Conservation (phyloP, 2,113 vertebrate species). For the Thryonomys swinderianus region DNA sequence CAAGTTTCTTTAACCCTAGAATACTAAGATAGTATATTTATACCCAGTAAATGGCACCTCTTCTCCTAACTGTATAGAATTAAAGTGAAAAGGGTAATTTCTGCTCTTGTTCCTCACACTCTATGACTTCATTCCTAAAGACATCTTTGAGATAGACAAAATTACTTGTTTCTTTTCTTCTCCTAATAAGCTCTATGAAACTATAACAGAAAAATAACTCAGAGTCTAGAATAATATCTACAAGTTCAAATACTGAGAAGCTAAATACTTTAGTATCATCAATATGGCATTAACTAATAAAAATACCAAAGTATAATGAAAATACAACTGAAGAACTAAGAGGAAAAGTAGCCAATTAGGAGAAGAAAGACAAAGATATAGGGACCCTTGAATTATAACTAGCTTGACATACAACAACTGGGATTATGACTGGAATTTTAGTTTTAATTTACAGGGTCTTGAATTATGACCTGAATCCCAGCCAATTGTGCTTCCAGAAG, state of each 20-base stretch:
- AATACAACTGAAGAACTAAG: neutral
- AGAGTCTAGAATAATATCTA: neutral
- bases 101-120: neutral
- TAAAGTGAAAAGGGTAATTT: neutral
- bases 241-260: neutral
- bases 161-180: neutral
- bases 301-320: neutral
- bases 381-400: too few species aligned
- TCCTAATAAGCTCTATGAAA: neutral
- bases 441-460: too few species aligned
- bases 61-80: neutral
- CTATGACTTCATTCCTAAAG: neutral
- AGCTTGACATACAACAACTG: too few species aligned
- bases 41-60: neutral
- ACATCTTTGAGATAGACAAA: neutral
- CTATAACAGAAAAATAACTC: neutral
- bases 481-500: too few species aligned
- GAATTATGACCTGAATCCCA: too few species aligned
- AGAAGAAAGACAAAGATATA: neutral
- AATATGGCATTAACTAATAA: neutral
- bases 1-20: neutral
- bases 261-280: neutral
- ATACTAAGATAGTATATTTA: neutral
- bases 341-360: neutral
- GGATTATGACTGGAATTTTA: too few species aligned